These are phyloP conservation scores for Myiozetetes cayanensis DNA, from an alignment of 2,113 vertebrate species.

Conservation along the genomic window DNA sequence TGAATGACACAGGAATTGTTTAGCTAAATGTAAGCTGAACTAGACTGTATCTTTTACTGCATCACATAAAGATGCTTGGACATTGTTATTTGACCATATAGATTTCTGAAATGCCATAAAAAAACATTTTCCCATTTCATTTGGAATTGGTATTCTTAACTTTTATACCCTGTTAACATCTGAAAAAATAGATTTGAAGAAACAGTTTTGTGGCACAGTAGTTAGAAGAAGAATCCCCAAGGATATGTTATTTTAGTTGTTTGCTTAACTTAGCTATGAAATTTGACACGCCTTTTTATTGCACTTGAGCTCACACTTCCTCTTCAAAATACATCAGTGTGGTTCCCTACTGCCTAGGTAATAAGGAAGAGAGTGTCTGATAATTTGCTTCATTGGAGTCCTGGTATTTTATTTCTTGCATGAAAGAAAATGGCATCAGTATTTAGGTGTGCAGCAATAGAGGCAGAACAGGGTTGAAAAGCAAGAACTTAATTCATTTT, in stretches of 20 bases:
- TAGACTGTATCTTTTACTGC: background rate
- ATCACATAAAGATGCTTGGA: background rate
- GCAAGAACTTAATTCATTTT: background rate
- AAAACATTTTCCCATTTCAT: background rate
- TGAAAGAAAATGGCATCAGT: background rate
- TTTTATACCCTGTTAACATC: background rate
- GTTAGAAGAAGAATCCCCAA: background rate
- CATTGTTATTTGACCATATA: background rate
- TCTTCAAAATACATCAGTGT: background rate
- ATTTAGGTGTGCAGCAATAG: background rate
- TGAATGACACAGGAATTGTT: background rate
- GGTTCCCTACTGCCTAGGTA: background rate
- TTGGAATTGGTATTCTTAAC: background rate
- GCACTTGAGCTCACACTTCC: background rate
- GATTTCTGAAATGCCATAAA: background rate
- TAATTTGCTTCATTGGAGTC: background rate
- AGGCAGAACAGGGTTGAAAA: background rate
- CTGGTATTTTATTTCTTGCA: background rate
- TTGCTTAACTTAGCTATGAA: constrained; percentile 12
- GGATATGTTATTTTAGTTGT: background rate
- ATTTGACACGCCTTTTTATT: background rate
- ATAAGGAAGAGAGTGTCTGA: background rate
- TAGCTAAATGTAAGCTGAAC: background rate
- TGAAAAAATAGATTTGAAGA: background rate
- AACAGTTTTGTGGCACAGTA: background rate